Evolutionary conservation across 2,888 invertebrate genomes (phyloP).

Genomic region (Plebejus anna): DNA sequence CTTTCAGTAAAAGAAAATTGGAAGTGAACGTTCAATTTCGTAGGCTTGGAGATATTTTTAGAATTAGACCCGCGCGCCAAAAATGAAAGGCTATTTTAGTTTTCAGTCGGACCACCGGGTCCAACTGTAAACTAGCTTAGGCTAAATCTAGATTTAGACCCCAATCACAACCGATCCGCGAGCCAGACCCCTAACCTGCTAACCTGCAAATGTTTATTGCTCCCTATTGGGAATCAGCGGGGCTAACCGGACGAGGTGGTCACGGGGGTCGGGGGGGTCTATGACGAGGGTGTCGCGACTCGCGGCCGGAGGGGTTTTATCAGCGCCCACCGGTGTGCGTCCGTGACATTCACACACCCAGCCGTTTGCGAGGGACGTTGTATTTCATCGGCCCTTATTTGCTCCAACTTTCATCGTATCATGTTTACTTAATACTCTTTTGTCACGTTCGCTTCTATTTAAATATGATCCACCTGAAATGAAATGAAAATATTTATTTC

Average conservation of each 20-base stretch:
- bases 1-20: background rate
- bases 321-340: conserved; percentile 39
- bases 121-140: too few relatives aligned
- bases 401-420: conserved; percentile 8
- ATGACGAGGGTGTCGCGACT: background rate
- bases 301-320: background rate
- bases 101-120: background rate
- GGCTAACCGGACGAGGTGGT: conserved; percentile 35
- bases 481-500: too few relatives aligned
- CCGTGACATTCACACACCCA: conserved; percentile 69
- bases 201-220: conserved; percentile 26
- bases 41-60: background rate
- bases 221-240: conserved; percentile 32
- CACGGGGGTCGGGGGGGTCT: too few relatives aligned
- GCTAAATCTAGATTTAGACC: background rate
- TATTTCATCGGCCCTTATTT: conserved; percentile 23
- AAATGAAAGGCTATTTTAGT: background rate
- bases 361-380: conserved; percentile 39
- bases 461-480: background rate
- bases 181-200: background rate
- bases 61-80: background rate
- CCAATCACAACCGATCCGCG: background rate
- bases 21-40: background rate
- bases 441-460: conserved; percentile 14
- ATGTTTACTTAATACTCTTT: conserved; percentile 8